These are phyloP conservation scores for Porites australiensis DNA, from an alignment of 64 coral and sea anemone genomes.

Conservation along the genomic window DNA sequence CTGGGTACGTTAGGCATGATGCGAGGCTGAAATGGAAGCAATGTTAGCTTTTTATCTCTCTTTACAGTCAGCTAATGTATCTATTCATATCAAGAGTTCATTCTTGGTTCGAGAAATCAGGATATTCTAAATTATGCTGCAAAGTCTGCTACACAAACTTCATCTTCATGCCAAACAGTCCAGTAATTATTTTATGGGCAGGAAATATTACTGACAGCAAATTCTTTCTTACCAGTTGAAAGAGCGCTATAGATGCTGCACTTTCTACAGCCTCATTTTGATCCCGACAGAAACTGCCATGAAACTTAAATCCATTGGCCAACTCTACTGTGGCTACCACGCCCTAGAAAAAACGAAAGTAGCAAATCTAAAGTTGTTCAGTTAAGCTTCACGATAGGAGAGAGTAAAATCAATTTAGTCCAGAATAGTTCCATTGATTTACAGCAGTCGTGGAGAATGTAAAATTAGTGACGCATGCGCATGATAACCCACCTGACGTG, in stretches of 20 bases:
- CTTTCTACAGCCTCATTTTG: conserved; percentile 76
- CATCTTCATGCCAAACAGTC: too few relatives aligned
- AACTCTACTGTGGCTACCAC: conserved; percentile 68
- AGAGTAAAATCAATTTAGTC: neutral
- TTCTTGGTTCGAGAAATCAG: too few relatives aligned
- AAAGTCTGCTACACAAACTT: too few relatives aligned
- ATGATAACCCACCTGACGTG: conserved; percentile 15
- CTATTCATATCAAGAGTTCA: too few relatives aligned
- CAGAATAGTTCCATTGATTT: too few relatives aligned
- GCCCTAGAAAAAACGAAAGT: conserved; percentile 27
- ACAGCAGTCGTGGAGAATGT: too few relatives aligned
- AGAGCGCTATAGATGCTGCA: conserved; percentile 84
- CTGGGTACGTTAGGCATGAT: conserved; percentile 1
- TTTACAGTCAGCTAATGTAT: too few relatives aligned
- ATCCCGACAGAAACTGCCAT: conserved; percentile 61
- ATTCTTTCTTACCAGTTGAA: conserved; percentile 62
- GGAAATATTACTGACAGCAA: neutral
- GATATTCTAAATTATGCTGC: too few relatives aligned
- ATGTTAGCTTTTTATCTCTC: too few relatives aligned
- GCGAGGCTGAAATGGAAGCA: conserved; percentile 7
- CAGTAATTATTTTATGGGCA: too few relatives aligned
- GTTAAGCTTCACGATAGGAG: neutral
- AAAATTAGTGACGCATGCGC: too few relatives aligned
- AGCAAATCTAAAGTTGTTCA: neutral
- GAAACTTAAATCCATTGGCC: conserved; percentile 74